phyloP scores from a whole-genome alignment of 2,888 invertebrate genomes.

The Tuberolachnus salignus region DNA sequence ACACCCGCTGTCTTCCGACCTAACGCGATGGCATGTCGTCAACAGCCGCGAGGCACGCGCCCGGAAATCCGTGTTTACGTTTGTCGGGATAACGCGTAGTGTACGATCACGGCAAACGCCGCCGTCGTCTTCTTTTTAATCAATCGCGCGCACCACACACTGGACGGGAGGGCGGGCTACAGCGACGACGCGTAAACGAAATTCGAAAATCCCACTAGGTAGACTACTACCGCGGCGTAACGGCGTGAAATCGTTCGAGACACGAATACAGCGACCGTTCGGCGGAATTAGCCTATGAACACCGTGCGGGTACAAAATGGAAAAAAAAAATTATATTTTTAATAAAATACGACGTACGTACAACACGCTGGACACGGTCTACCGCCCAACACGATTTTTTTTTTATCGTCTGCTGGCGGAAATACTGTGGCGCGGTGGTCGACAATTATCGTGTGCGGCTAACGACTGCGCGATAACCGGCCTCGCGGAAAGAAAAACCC shows the following conservation, averaged over 20 bases:
- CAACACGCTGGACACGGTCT: slow-evolving; percentile 20
- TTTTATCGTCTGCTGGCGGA: neutral
- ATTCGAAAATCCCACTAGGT: neutral
- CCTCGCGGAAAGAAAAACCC: no score
- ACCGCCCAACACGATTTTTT: neutral
- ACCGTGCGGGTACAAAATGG: neutral
- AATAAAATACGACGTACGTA: no score
- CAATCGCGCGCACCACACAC: slow-evolving; percentile 4
- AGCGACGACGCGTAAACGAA: neutral
- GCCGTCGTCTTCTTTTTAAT: neutral
- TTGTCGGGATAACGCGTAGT: neutral
- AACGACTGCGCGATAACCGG: no score
- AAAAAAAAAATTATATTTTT: neutral
- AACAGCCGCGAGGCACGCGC: slow-evolving; percentile 39
- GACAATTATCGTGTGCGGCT: no score
- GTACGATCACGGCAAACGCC: neutral
- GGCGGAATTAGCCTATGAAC: neutral
- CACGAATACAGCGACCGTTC: neutral
- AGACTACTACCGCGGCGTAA: neutral
- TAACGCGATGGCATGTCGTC: slow-evolving; percentile 43
- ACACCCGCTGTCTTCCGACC: slow-evolving; percentile 42
- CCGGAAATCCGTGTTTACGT: slow-evolving; percentile 47
- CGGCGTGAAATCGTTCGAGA: neutral
- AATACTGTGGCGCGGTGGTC: neutral
- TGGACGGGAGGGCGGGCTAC: neutral